These are phyloP conservation scores for Steinernema hermaphroditum DNA, from an alignment of 2,888 invertebrate genomes.

Conservation along the genomic window DNA sequence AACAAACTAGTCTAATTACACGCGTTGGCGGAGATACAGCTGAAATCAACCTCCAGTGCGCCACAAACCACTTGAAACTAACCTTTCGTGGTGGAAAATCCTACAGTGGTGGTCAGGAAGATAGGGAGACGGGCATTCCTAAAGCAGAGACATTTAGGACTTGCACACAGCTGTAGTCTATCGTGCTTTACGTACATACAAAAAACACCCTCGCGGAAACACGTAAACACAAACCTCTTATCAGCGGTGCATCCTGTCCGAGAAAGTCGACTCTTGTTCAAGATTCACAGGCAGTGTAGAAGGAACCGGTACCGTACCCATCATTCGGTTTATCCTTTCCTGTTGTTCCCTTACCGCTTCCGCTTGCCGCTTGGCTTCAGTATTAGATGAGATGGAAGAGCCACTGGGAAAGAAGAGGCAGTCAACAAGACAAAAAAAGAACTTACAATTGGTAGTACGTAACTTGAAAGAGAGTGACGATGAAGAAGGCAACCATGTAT, in stretches of 20 bases:
- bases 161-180: no score
- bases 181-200: no score
- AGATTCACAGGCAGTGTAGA: neutral
- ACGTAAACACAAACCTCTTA: conserved; percentile 3
- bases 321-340: conserved; percentile 12
- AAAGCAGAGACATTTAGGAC: neutral
- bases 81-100: no score
- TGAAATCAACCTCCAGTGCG: no score
- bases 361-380: neutral
- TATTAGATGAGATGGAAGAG: neutral
- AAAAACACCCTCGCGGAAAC: neutral
- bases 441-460: neutral
- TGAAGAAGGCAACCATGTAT: conserved; percentile 17
- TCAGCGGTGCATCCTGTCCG: neutral
- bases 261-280: neutral
- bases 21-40: no score
- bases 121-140: no score
- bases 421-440: neutral
- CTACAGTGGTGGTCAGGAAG: no score
- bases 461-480: conserved; percentile 6
- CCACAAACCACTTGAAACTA: no score
- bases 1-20: neutral
- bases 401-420: neutral
- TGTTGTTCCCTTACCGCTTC: neutral
- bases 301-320: neutral